Conservation (phyloP, 2,113 vertebrate genomes). For the Clarias batrachus region DNA sequence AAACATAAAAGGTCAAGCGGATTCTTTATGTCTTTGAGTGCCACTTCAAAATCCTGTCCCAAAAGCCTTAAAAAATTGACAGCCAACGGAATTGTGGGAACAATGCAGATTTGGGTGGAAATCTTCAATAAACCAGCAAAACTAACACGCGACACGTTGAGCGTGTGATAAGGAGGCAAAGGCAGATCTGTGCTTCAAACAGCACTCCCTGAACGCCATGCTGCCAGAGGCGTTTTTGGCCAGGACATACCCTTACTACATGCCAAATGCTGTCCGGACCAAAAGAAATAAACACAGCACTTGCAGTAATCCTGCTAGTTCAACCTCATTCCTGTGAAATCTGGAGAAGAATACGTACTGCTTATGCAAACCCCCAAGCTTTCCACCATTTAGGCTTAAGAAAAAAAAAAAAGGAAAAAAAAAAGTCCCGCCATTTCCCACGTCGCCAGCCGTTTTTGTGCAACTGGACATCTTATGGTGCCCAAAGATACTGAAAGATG, state of each 20-base stretch:
- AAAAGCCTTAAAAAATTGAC: constrained; percentile 35
- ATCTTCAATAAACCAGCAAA: constrained; percentile 56
- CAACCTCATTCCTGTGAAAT: constrained; percentile 58
- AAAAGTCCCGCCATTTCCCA: constrained; percentile 47
- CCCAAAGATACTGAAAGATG: constrained; percentile 57
- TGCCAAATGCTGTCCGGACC: constrained; percentile 56
- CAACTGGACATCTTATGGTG: constrained; percentile 55
- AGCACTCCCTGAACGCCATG: constrained; percentile 46
- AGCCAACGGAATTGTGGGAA: constrained; percentile 25
- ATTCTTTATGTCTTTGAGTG: constrained; percentile 37
- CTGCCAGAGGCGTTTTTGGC: constrained; percentile 53
- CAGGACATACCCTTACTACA: constrained; percentile 37
- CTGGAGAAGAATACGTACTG: constrained; percentile 47
- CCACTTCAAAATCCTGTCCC: constrained; percentile 35
- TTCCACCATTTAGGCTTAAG: constrained; percentile 42
- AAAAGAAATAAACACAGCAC: constrained; percentile 53
- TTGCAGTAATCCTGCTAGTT: constrained; percentile 57
- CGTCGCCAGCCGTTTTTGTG: constrained; percentile 49
- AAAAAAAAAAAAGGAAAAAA: neutral
- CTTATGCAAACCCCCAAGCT: constrained; percentile 46
- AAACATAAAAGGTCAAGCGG: constrained; percentile 33
- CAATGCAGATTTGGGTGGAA: constrained; percentile 41
- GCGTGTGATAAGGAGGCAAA: constrained; percentile 49
- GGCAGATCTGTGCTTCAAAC: constrained; percentile 49
- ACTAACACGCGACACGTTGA: constrained; percentile 45